Base-by-base conservation (phyloP, 2,113 vertebrate genomes). In the Colossoma macropomum region DNA sequence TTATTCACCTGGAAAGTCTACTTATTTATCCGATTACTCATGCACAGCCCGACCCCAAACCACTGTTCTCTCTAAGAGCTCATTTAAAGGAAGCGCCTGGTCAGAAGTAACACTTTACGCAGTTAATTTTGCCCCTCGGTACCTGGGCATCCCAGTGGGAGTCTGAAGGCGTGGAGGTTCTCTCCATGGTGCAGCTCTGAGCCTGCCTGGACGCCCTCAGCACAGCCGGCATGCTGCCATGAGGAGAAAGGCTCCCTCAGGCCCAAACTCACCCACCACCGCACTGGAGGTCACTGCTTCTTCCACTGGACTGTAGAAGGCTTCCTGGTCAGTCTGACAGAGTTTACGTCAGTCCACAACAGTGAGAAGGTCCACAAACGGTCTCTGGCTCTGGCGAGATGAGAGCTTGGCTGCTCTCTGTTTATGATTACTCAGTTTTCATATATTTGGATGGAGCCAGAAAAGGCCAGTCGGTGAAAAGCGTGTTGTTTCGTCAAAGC, bases 71-170 rank as follows among this genome's bases (percentile, higher is more conserved):
- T 59, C 54, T n/a, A 8, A 59, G 13, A 56, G 52, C 21, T 45
- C 41, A 45, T 45, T 45, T 1, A 45, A 45, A 9, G 1, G 41
- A 11, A 45, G 41, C 41, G 10, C 41, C 41, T 45, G 41, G 41
- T 45, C 41, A 45, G 41, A 45, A 11, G 41, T 9, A 45, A 59
- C 56, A 59, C 56, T 59, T n/a, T n/a, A 45, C 41, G 10, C 41
- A 45, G 41, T 54, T 54, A 17, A 54, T 79, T 38, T 32, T 41
- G 52, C 25, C 4, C 59, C 70, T 41, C 62, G 75, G 16, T 93
- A 94, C 93, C 93, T 94, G 91, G 45, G 69, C 59, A 0, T 91
- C 91, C 92, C 92, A 92, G 86, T 87, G 87, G 69, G 71, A 74
- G 50, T 34, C 70, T 45, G 52, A 50, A 30, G 71, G 76, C 56